These are phyloP conservation scores for Pocillopora grandis DNA, from an alignment of 92 coral and sea anemone genomes.

Conservation along the genomic window DNA sequence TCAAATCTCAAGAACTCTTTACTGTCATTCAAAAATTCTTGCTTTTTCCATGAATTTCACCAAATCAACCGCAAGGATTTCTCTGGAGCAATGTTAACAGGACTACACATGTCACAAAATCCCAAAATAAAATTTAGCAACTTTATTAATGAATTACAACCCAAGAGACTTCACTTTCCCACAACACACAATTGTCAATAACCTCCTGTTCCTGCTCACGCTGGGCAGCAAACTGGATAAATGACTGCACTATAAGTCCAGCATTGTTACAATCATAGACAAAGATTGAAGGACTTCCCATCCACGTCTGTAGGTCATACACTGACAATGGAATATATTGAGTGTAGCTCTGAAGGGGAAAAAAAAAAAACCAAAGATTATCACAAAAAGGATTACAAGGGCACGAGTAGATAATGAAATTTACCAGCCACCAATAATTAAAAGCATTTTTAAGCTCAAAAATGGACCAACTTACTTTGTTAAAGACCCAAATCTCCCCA, in stretches of 20 bases:
- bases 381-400: not conserved
- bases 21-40: too few species aligned
- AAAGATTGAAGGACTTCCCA: slow-evolving; percentile 98
- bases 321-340: slow-evolving; percentile 96
- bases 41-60: too few species aligned
- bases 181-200: not conserved
- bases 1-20: too few species aligned
- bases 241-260: slow-evolving; percentile 88
- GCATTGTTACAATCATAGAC: slow-evolving; percentile 99
- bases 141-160: too few species aligned
- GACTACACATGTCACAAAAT: not conserved
- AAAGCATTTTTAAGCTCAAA: not conserved
- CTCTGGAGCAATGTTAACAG: too few species aligned
- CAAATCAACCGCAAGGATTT: not conserved
- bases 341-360: slow-evolving; percentile 74
- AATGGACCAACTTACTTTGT: slow-evolving; percentile 68
- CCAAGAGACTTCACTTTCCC: too few species aligned
- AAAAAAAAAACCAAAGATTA: not conserved
- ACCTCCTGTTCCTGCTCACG: slow-evolving; percentile 97
- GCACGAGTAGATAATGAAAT: not conserved
- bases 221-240: slow-evolving; percentile 87
- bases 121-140: not conserved
- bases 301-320: slow-evolving; percentile 98
- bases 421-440: not conserved
- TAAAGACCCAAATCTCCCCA: slow-evolving; percentile 99